Evolutionary conservation across 2,113 vertebrate genomes (phyloP), one percentile per base, ranked within the genome.

Genomic region (Amazona guildingii): DNA sequence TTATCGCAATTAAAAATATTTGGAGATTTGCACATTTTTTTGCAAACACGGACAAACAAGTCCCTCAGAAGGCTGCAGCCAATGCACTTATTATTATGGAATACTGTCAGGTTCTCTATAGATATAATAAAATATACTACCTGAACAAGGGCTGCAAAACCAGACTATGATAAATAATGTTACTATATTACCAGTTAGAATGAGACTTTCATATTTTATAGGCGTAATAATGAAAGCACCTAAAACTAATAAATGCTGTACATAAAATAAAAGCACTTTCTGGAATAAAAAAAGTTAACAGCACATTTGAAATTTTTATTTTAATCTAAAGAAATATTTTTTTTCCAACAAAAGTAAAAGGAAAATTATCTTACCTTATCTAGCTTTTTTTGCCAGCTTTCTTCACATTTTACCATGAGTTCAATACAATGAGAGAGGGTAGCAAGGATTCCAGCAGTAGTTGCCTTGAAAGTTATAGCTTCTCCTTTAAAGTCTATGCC

Each of bases 401-500:
- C 99, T 93, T 95, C 96, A 90, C 98, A 98, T 97, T 99, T 99
- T 67, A 99, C 98, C 99, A 99, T 99, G 86, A 99, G 98, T 73
- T 99, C 99, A 86, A 99, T 99, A 97, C 99, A 99, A 95, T 99
- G 99, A 85, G 99, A 99, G 51, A 99, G 98, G 3, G 99, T 99
- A 57, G 99, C 99, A 86, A 99, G 98, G 86, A 99, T 99, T 76
- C 99, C 99, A 72, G 99, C 99, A 76, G 99, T 99, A 59, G 99
- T 99, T 95, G 99, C 99, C 97, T 99, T 99, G 97, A 99, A 99
- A 83, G 99, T 99, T 98, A 99, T 99, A 74, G 99, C 99, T 97
- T 99, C 99, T 12, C 99, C 99, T 98, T 99, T 99, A 95, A 99
- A 99, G 97, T 99, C 99, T 96, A 99, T 99, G 59, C 99, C 99